Evolutionary conservation across 2,797 vertebrate species (phyloP), one percentile per base, ranked within the genome.

Genomic region (Vultur gryphus): DNA sequence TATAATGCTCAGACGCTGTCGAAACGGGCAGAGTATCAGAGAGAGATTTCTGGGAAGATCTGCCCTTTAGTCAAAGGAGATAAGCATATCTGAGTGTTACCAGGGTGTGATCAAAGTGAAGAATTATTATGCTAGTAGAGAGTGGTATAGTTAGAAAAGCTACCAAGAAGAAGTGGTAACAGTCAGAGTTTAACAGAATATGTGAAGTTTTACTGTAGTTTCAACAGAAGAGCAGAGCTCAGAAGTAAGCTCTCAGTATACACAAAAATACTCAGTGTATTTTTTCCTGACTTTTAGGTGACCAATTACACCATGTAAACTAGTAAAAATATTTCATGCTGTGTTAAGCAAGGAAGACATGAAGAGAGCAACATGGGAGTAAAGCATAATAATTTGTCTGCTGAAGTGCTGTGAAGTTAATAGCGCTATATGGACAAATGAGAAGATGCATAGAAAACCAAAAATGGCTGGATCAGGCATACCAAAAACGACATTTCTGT

Each of bases 21-120:
- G 0, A 52, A 87, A 70, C 0, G 0, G 64, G 52, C 78, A 80
- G 66, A 55, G 64, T 83, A 93, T 37, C 44, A 35, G 84, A 91
- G 92, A 90, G 1, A 41, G 83, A 82, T 95, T 94, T 87, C 89
- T 82, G 73, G 46, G 54, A 78, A 87, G 66, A 71, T 76, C 66
- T 92, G 48, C 84, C 95, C 89, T 93, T 91, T 87, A 85, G 73
- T 89, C 90, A 87, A 92, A 86, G 51, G 81, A 94, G 48, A 72
- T 76, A 90, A 95, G 90, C 43, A 37, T 12, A 37, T 54, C 62
- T 37, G 39, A 76, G 81, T 26, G 44, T 83, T 93, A 52, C 43
- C 37, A 73, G 62, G 33, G 31, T 55, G 44, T 73, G 71, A 83
- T 64, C 80, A 71, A 83, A 95, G 72, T 11, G 5, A 75, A 44